These are phyloP conservation scores for Megaustenia siamemsis DNA, from an alignment of 2,888 invertebrate genomes.

Conservation along the genomic window DNA sequence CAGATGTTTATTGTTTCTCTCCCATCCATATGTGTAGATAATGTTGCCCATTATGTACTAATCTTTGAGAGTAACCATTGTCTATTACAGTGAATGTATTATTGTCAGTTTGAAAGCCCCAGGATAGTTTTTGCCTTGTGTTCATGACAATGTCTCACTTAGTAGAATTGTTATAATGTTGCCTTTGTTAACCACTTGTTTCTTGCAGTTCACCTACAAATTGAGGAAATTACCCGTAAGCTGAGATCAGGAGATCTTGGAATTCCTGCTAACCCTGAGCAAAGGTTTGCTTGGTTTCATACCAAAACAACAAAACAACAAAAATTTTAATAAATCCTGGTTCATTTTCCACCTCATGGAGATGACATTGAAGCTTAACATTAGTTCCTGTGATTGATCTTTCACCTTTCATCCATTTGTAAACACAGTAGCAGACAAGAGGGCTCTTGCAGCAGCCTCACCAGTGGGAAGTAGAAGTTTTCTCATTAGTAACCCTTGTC, in stretches of 20 bases:
- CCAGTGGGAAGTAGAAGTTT: constrained; percentile 5
- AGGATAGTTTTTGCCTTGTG: background rate
- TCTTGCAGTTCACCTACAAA: constrained; percentile 98
- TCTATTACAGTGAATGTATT: background rate
- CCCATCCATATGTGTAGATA: too few relatives aligned
- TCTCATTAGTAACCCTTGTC: background rate
- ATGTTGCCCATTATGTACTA: background rate
- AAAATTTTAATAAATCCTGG: background rate
- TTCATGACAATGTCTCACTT: background rate
- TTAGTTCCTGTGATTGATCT: background rate
- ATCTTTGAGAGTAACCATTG: background rate
- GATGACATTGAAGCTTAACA: background rate
- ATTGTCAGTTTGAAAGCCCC: background rate
- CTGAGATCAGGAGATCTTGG: constrained; percentile 98
- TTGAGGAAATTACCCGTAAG: constrained; percentile 99
- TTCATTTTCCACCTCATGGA: background rate
- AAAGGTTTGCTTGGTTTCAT: constrained; percentile 87
- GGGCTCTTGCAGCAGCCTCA: background rate
- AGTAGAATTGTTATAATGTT: constrained; percentile 35
- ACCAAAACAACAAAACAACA: background rate
- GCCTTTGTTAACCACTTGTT: constrained; percentile 66
- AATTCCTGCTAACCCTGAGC: constrained; percentile 97
- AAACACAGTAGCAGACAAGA: background rate
- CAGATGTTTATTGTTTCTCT: too few relatives aligned
- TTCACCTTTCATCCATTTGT: background rate